phyloP scores from a whole-genome alignment of 2,113 vertebrate genomes.

The Cavia aperea region DNA sequence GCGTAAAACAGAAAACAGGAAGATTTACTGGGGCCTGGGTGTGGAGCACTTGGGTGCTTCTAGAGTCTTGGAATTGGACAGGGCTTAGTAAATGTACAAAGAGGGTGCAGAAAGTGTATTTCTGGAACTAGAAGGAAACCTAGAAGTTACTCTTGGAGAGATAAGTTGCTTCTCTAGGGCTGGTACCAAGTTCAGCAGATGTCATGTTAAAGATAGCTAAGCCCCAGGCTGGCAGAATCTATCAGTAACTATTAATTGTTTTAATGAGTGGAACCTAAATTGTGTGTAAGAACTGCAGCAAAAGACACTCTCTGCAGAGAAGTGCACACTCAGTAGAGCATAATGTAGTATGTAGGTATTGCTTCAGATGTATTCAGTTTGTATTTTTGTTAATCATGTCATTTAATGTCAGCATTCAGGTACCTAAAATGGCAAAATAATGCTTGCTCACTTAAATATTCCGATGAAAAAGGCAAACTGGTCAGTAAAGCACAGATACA shows the following conservation, averaged over 20 bases:
- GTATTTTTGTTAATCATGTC: background rate
- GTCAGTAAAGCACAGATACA: background rate
- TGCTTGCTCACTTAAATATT: background rate
- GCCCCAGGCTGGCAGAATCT: no score
- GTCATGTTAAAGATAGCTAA: no score
- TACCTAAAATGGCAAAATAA: background rate
- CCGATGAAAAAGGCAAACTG: background rate
- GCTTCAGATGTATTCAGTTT: background rate
- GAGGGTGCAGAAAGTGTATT: no score
- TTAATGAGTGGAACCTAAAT: background rate
- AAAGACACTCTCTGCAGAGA: background rate
- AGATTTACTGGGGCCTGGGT: no score
- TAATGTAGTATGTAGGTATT: background rate
- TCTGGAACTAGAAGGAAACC: no score
- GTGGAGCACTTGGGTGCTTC: no score
- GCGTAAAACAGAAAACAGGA: no score
- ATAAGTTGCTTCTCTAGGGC: no score
- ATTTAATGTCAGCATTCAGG: background rate
- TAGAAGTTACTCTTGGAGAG: no score
- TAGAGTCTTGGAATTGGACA: no score
- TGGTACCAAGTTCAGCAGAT: no score
- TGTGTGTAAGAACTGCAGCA: background rate
- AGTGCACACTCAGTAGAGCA: background rate
- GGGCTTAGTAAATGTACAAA: no score
- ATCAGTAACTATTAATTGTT: background rate